These are phyloP conservation scores for Macrostomum cliftonense DNA, from an alignment of 2,888 invertebrate genomes.

Conservation along the genomic window DNA sequence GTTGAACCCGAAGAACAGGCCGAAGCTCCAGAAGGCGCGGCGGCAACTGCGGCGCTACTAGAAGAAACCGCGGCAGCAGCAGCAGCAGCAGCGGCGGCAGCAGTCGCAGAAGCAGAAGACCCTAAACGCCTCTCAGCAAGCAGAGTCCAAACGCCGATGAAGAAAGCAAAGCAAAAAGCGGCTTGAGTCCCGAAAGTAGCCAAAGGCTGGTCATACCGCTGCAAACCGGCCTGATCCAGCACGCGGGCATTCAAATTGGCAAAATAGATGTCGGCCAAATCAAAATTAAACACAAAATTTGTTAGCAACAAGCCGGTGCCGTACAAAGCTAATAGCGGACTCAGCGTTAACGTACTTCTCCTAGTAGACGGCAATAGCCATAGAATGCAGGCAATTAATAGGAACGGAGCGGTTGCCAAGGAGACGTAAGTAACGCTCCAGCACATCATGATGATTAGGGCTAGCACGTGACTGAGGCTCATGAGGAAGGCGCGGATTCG, in stretches of 20 bases:
- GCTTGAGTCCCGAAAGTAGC: background rate
- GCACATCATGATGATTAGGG: conserved; percentile 77
- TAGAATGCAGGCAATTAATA: conserved; percentile 77
- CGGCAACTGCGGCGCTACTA: too few species aligned
- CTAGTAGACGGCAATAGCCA: conserved; percentile 91
- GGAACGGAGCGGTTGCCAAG: conserved; percentile 80
- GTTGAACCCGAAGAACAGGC: too few species aligned
- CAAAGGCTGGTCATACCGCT: background rate
- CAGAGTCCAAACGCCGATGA: background rate
- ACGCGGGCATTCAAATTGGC: background rate
- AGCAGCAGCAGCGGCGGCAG: too few species aligned
- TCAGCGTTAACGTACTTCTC: conserved; percentile 68
- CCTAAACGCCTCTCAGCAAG: too few species aligned
- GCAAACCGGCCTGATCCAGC: too few species aligned
- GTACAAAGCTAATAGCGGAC: conserved; percentile 68
- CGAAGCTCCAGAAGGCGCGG: too few species aligned
- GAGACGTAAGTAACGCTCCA: conserved; percentile 98
- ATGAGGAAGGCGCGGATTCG: conserved; percentile 44
- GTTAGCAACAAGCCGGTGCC: conserved; percentile 64
- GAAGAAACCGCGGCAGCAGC: too few species aligned
- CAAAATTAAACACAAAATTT: conserved; percentile 60
- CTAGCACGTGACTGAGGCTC: conserved; percentile 62
- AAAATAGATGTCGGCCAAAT: conserved; percentile 9
- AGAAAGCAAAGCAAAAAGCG: conserved; percentile 5
- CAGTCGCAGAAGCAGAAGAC: too few species aligned